Evolutionary conservation across 2,113 vertebrate genomes (phyloP).

Genomic region (Atherinomorus stipes): DNA sequence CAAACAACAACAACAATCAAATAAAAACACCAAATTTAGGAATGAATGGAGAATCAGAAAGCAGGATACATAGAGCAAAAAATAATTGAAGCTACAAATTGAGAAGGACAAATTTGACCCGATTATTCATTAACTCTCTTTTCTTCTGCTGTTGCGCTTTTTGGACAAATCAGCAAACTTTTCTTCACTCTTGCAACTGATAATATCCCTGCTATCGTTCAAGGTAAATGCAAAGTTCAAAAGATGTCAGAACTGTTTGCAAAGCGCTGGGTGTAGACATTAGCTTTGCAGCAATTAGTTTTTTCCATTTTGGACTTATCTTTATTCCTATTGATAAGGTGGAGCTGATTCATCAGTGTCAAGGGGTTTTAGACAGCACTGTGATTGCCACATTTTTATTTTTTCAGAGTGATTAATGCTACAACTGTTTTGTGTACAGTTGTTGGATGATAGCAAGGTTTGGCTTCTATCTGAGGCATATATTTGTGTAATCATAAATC

Average conservation of each 20-base stretch:
- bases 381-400: conserved; percentile 15
- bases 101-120: not conserved
- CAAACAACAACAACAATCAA: not conserved
- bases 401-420: conserved; percentile 44
- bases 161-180: no score
- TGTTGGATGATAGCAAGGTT: conserved; percentile 12
- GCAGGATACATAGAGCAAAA: not conserved
- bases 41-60: not conserved
- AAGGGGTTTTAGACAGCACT: conserved; percentile 23
- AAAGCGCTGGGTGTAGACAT: conserved; percentile 63
- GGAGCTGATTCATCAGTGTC: conserved; percentile 64
- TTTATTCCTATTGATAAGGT: conserved; percentile 68
- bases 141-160: conserved; percentile 31
- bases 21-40: not conserved
- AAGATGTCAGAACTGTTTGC: conserved; percentile 70
- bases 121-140: conserved; percentile 25
- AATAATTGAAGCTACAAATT: not conserved
- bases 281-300: conserved; percentile 54
- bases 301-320: conserved; percentile 67
- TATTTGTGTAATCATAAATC: conserved; percentile 55
- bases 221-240: conserved; percentile 67
- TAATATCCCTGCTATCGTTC: conserved; percentile 60
- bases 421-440: conserved; percentile 16
- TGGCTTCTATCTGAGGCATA: conserved; percentile 20
- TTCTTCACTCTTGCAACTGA: no score